A percentile compares a stretch with the other conserved stretches of the same genome.
phyloP scores from a whole-genome alignment of 2,113 vertebrate genomes.

The Eidolon helvum region DNA sequence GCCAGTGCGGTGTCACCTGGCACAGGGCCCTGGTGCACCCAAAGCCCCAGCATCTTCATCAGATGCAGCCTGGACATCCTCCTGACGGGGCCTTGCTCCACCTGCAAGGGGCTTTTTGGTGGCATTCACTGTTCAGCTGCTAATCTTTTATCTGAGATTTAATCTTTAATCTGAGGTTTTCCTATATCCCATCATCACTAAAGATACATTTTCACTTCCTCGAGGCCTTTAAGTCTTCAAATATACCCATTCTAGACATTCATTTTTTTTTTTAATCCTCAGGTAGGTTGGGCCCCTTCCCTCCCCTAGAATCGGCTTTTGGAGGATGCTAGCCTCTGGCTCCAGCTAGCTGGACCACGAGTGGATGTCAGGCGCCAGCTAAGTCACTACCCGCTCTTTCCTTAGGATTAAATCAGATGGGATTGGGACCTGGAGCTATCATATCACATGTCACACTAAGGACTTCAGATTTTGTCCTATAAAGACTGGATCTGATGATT shows the following conservation, averaged over 20 bases:
- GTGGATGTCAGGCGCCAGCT: not conserved
- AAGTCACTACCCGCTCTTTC: not conserved
- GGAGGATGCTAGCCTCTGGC: not conserved
- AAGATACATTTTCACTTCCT: not conserved
- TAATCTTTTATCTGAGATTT: not conserved
- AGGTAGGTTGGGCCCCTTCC: not conserved
- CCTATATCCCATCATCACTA: not conserved
- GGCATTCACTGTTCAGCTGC: not conserved
- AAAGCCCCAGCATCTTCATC: not conserved
- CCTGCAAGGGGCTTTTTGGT: not conserved
- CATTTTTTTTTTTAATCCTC: not conserved
- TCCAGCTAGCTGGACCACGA: not conserved
- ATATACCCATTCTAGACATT: not conserved
- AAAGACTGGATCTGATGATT: too few relatives aligned
- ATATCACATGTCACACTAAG: too few relatives aligned
- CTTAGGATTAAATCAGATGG: not conserved
- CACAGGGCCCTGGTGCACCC: too few relatives aligned
- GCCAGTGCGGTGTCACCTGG: too few relatives aligned
- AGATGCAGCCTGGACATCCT: not conserved
- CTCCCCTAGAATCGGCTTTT: not conserved
- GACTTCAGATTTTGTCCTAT: too few relatives aligned
- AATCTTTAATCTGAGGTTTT: not conserved
- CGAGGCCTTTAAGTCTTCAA: not conserved
- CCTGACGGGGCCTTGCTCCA: not conserved
- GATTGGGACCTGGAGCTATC: not conserved